Conservation (phyloP, 2,113 vertebrate species). For the Actenoides hombroni region DNA sequence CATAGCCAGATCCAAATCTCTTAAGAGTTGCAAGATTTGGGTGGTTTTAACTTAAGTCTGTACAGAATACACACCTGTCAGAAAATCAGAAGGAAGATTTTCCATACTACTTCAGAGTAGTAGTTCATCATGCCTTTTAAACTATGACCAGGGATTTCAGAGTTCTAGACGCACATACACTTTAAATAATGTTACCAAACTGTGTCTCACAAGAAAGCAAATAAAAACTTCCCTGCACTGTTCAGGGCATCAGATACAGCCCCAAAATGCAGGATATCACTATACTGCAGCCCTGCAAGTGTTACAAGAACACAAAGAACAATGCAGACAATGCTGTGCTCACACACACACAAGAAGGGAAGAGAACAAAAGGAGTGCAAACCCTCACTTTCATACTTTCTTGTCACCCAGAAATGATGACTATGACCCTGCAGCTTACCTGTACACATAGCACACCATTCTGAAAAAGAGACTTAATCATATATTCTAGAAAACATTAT, state of each 20-base stretch:
- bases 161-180: background rate
- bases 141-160: background rate
- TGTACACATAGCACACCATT: background rate
- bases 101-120: background rate
- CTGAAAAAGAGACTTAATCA: background rate
- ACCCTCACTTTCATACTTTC: background rate
- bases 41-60: background rate
- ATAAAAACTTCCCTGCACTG: background rate
- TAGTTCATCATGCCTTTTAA: background rate
- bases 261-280: background rate
- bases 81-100: background rate
- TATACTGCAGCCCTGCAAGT: background rate
- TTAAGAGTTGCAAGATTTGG: background rate
- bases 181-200: background rate
- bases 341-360: background rate
- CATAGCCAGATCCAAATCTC: background rate
- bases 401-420: background rate
- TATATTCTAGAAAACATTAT: background rate
- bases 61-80: background rate
- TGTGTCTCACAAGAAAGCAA: background rate
- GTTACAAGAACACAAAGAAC: background rate
- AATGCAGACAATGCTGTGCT: background rate
- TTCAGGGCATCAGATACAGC: background rate
- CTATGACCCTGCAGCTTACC: accelerated
- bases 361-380: background rate